Base-by-base conservation (phyloP, 2,888 invertebrate genomes). In the Empis stercorea region DNA sequence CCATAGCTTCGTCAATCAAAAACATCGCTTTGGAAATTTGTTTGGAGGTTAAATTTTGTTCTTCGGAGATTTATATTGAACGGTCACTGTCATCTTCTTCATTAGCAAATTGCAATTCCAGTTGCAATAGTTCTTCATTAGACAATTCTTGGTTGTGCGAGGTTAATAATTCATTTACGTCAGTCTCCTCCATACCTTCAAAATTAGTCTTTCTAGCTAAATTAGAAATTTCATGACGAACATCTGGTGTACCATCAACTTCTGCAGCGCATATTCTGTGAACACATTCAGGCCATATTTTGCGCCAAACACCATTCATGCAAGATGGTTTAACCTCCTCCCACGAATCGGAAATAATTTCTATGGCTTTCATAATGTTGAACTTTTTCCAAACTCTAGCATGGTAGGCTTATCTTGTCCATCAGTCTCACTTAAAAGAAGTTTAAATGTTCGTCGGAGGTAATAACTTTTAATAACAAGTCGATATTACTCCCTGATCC, bases 401-500 rank as follows among this genome's bases (percentile, higher is more conserved):
- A 52, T 49, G 27, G 49, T 49, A 43, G 47, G 45, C 46, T 51
- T 48, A 46, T 47, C 48, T 40, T 44, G 42, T 46, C 50, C 46
- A 50, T 48, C 50, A 48, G 47, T 47, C 32, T 47, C 44, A 47
- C 43, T 49, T 46, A 49, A 51, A 51, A 50, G 46, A 41, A 50
- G 49, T 43, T 55, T 52, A 48, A 54, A 55, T 50, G 52, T 49
- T 50, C 53, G 50, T 45, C 48, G 47, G 44, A 54, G 45, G 43
- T 51, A 51, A 32, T 47, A 54, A 40, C 46, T 48, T 40, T 47
- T 44, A 32, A 44, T n/a, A n/a, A n/a, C n/a, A 30, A 16, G 27
- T 44, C 11, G 43, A 27, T 30, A 39, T 47, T 5, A 47, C 32
- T 10, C 47, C 43, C 11, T 44, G 36, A 37, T 38, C 17, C 38